These are phyloP conservation scores for Lasioglossum vierecki DNA, from an alignment of 2,888 invertebrate genomes.

Conservation along the genomic window DNA sequence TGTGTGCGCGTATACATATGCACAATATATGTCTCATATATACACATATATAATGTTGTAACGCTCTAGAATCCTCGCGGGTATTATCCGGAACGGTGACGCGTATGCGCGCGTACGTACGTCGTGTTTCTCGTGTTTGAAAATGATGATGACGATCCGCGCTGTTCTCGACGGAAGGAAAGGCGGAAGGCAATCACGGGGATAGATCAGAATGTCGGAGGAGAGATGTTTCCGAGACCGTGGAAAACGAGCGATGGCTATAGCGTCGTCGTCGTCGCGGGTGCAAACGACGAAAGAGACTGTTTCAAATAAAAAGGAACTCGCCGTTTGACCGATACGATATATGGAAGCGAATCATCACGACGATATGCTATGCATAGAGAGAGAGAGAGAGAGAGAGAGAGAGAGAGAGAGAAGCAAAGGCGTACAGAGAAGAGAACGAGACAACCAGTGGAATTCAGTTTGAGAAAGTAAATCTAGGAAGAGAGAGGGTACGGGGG, in stretches of 20 bases:
- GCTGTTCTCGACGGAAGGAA: neutral
- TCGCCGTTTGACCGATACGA: neutral
- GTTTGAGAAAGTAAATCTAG: conserved; percentile 22
- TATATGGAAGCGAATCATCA: neutral
- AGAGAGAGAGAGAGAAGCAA: neutral
- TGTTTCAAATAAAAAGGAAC: neutral
- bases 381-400: neutral
- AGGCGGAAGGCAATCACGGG: neutral
- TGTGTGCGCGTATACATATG: conserved; percentile 52
- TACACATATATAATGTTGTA: conserved; percentile 77
- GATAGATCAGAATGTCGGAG: neutral
- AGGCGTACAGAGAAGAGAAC: conserved; percentile 18
- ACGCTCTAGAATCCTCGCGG: conserved; percentile 78
- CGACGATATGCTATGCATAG: neutral
- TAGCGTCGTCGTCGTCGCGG: neutral
- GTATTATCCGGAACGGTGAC: conserved; percentile 70
- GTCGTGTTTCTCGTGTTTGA: conserved; percentile 53
- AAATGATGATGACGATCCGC: conserved; percentile 1
- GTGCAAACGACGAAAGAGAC: neutral
- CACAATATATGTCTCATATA: conserved; percentile 58
- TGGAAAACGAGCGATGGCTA: neutral
- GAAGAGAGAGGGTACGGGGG: conserved; percentile 34
- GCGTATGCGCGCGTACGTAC: conserved; percentile 76
- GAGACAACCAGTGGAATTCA: conserved; percentile 21
- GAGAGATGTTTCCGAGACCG: neutral